Conservation (phyloP, 2,888 invertebrate genomes). For the Dichetophora obliterata region DNA sequence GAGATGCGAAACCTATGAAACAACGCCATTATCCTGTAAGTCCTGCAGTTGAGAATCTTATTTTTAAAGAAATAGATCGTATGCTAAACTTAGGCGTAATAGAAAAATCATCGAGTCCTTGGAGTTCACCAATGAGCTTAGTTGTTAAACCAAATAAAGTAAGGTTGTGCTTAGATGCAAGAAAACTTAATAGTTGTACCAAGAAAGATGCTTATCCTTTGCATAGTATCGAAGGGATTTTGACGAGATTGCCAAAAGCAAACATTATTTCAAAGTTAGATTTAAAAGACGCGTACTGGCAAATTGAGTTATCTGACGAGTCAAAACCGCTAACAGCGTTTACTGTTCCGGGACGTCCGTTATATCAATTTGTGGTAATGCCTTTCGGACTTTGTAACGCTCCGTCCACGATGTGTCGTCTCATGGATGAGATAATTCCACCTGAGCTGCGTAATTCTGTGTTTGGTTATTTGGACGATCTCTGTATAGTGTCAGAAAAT, state of each 20-base stretch:
- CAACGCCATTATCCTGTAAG: not conserved
- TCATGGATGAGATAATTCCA: slow-evolving; percentile 15
- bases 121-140: not conserved
- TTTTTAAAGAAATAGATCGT: not conserved
- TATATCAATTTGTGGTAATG: slow-evolving; percentile 16
- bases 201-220: not conserved
- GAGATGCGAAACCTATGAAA: not conserved
- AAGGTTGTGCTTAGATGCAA: not conserved
- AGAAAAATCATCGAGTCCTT: not conserved
- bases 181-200: too few relatives aligned
- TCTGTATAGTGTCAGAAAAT: not conserved
- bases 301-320: not conserved
- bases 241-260: too few relatives aligned
- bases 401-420: not conserved
- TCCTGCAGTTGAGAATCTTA: not conserved
- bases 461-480: slow-evolving; percentile 15
- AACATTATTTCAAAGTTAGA: not conserved
- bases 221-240: too few relatives aligned
- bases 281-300: slow-evolving; percentile 18
- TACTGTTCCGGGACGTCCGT: not conserved
- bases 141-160: slow-evolving; percentile 3
- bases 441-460: not conserved
- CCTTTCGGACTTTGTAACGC: slow-evolving; percentile 28
- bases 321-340: not conserved
- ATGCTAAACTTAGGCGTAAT: not conserved